Evolutionary conservation across 2,888 invertebrate genomes (phyloP), one percentile per base, ranked within the genome.

Genomic region (Apamea sordens): DNA sequence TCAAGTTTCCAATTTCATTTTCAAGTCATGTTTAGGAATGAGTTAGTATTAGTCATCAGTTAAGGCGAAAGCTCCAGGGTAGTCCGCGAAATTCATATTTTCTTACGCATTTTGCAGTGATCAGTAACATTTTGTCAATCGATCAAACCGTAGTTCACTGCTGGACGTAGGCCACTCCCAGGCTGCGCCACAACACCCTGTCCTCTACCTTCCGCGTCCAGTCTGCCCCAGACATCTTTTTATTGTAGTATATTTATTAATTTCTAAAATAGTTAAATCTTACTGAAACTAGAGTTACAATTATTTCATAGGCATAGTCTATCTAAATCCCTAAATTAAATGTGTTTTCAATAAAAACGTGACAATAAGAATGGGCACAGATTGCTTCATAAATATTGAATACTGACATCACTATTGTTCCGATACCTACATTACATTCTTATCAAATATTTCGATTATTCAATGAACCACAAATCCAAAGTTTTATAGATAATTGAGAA

Each of bases 401-500:
- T 47, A 11, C 2, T 6, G 11, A 2, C 18, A 21, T 21, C 15
- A 81, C 15, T 4, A 56, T 21, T 65, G 1, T 50, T 21, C 6
- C 18, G 18, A 41, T 24, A 80, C 28, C 10, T 21, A 63, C 1
- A 8, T 28, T 28, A 44, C 13, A 18, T 53, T 73, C 47, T 32
- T 18, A 44, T 44, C 8, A 73, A 41, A 36, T 11, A 21, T 28
- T 59, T 61, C 59, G 50, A 67, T 11, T 32, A 24, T 24, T 56
- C 32, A 79, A 50, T 53, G 11, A 50, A 63, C 13, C 21, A 24
- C 36, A 78, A 61, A 70, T 36, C 24, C 3, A 56, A 53, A 67
- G 15, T 70, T 32, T 59, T 28, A 53, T 71, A 68, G 6, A 5
- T 36, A 75, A 81, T 79, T 68, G 44, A 44, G 47, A 79, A 86